A percentile compares a stretch with the other conserved stretches of the same genome.
These are phyloP conservation scores for Barnardius zonarius DNA, from an alignment of 2,113 vertebrate species.

Conservation along the genomic window DNA sequence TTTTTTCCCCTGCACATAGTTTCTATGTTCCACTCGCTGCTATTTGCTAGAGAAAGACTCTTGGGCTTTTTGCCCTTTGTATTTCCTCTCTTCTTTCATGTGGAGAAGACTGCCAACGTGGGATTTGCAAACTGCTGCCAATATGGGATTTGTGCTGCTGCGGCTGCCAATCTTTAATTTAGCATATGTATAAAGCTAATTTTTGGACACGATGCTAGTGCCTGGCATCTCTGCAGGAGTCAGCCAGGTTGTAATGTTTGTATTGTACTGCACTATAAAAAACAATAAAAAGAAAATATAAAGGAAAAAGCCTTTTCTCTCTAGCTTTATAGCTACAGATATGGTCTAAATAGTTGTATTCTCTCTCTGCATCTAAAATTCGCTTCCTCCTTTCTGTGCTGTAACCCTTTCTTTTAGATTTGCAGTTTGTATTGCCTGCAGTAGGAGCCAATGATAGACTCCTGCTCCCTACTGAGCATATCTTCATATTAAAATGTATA, in stretches of 20 bases:
- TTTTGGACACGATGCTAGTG: constrained; percentile 75
- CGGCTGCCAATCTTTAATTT: constrained; percentile 79
- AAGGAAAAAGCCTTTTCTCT: constrained; percentile 60
- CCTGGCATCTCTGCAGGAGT: constrained; percentile 74
- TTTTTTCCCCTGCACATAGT: constrained; percentile 52
- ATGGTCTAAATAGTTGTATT: constrained; percentile 67
- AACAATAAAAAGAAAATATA: constrained; percentile 67
- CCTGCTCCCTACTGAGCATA: constrained; percentile 70
- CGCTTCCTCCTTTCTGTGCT: constrained; percentile 5
- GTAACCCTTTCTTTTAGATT: constrained; percentile 62
- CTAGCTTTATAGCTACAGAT: constrained; percentile 63
- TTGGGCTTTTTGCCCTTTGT: constrained; percentile 71
- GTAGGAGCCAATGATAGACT: constrained; percentile 73
- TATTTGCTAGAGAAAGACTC: constrained; percentile 68
- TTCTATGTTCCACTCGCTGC: constrained; percentile 52
- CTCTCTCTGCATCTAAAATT: constrained; percentile 59
- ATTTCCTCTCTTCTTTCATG: constrained; percentile 74
- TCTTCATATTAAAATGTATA: constrained; percentile 76
- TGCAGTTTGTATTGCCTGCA: constrained; percentile 69
- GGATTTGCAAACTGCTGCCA: constrained; percentile 77
- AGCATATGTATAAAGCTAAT: constrained; percentile 81
- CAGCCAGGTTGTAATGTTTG: constrained; percentile 71
- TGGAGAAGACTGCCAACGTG: constrained; percentile 75
- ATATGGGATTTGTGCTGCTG: constrained; percentile 73
- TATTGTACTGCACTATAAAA: constrained; percentile 70